Percentiles rank a stretch among this genome's conserved stretches.
These are phyloP conservation scores for Scaeva pyrastri DNA, from an alignment of 2,888 invertebrate genomes.

Conservation along the genomic window DNA sequence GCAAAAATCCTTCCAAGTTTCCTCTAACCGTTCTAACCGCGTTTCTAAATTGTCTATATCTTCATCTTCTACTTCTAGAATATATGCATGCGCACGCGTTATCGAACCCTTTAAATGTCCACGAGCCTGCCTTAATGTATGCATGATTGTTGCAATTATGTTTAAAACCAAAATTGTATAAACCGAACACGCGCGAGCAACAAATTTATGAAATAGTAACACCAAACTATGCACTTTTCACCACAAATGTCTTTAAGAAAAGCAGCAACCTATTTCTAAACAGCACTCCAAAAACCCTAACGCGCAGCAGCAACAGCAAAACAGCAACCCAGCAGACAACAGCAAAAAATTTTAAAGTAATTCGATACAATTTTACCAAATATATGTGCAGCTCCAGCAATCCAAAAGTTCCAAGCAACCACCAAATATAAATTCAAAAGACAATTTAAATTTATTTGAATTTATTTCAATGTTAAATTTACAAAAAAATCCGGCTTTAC, in stretches of 20 bases:
- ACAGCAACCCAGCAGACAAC: too few relatives aligned
- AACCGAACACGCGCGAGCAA: too few relatives aligned
- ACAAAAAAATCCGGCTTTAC: conserved; percentile 4
- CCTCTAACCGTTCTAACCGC: conserved; percentile 9
- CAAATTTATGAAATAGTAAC: too few relatives aligned
- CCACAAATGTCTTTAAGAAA: too few relatives aligned
- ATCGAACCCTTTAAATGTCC: conserved; percentile 25
- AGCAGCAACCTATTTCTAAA: too few relatives aligned
- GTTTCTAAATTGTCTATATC: conserved; percentile 2
- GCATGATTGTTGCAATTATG: neutral
- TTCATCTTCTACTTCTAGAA: conserved; percentile 18
- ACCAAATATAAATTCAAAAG: neutral
- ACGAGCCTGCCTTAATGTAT: conserved; percentile 16
- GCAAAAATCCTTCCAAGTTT: neutral
- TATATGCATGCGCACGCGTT: conserved; percentile 4
- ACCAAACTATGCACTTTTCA: too few relatives aligned
- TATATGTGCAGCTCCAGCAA: neutral
- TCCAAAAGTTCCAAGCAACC: conserved; percentile 1
- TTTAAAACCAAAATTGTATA: neutral
- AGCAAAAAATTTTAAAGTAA: too few relatives aligned
- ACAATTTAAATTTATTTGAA: conserved; percentile 1
- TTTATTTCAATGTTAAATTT: neutral
- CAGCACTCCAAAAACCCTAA: too few relatives aligned
- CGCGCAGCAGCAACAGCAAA: too few relatives aligned
- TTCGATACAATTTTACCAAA: conserved; percentile 2